These are phyloP conservation scores for Bombyx mori DNA, from an alignment of 1,140 invertebrate genomes.

Conservation along the genomic window ASM3026992v2 NC_085129.1:7860501-7861000, in stretches of 20 bases:
- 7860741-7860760: constrained; percentile 62
- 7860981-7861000: no score
- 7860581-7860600: constrained; percentile 25
- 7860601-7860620: constrained; percentile 37
- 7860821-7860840: not conserved
- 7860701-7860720: constrained; percentile 30
- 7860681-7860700: constrained; percentile 62
- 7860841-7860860: not conserved
- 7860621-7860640: constrained; percentile 47
- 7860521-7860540: no score
- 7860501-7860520: no score
- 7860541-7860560: no score
- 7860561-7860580: no score
- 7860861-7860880: no score
- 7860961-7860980: no score
- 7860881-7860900: no score
- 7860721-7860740: constrained; percentile 66
- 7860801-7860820: constrained; percentile 9
- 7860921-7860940: no score
- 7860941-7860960: no score
- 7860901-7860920: no score
- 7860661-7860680: constrained; percentile 27
- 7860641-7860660: constrained; percentile 52
- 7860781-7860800: constrained; percentile 26
- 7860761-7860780: constrained; percentile 57